Evolutionary conservation across 92 coral and sea anemone genomes (phyloP), one percentile per base, ranked within the genome.

Genomic region (Ricordea florida): DNA sequence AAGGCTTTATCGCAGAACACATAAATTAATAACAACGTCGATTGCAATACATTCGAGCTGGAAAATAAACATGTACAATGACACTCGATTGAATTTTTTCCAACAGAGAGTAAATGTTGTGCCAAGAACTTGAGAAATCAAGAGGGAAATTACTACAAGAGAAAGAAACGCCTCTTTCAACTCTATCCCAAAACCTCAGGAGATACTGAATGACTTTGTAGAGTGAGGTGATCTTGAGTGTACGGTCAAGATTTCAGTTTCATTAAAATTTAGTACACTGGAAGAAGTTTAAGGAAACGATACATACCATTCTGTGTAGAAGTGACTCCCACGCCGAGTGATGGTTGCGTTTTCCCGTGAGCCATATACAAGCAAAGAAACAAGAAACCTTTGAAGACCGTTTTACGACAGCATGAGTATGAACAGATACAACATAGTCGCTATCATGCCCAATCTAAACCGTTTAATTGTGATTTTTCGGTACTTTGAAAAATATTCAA

Each of bases 51-150:
- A 24, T 30, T 16, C 74, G 36, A 5, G 47, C 22, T 40, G 64
- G 22, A 66, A 32, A 47, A 53, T 28, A 40, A 55, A 63, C 36
- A 69, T 69, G 53, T 50, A 69, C 63, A 69, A 20, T 69, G 35
- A 50, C 53, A 20, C 76, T 50, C 51, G 38, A 69, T 53, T 41
- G 15, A 18, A 33, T 36, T 69, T 51, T 37, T 14, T 26, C 53
- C 10, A 51, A 25, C n/a, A n/a, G n/a, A n/a, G n/a, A 26, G 50
- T 20, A 52, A 69, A 69, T 51, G 76, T 52, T 50, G 29, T 15
- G 18, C 11, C 27, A 69, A 37, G 61, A 52, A 24, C 37, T 69
- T 51, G 15, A 51, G 34, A 69, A 69, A 16, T 36, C 24, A 34
- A 50, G 25, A 33, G 11, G 11, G 30, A 34, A 15, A 24, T n/a